phyloP scores from a whole-genome alignment of 2,797 vertebrate genomes.

The Chloroceryle amazona region DNA sequence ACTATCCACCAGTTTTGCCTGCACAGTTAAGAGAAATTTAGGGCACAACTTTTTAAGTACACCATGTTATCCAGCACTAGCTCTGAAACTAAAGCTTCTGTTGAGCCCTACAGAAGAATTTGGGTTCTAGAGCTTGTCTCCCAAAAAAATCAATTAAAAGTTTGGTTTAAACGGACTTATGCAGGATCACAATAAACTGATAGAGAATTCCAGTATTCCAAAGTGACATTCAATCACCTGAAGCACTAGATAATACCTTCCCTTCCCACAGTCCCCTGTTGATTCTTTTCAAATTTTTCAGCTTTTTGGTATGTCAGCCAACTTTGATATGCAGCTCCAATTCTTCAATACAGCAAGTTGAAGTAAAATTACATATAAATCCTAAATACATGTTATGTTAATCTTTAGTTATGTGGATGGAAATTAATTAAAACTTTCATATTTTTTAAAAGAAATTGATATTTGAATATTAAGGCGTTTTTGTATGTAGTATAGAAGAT shows the following conservation, averaged over 20 bases:
- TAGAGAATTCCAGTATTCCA: neutral
- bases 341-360: neutral
- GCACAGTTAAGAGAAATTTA: neutral
- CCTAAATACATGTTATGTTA: neutral
- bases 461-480: neutral
- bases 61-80: neutral
- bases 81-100: neutral
- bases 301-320: neutral
- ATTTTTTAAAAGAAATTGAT: neutral
- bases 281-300: neutral
- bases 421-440: neutral
- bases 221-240: neutral
- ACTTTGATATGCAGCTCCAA: neutral
- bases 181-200: neutral
- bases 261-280: neutral
- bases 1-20: neutral
- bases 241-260: neutral
- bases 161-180: neutral
- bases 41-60: neutral
- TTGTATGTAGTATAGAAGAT: neutral
- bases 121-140: neutral
- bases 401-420: neutral
- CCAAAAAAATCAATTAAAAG: neutral
- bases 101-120: neutral
- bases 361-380: neutral